Evolutionary conservation across 2,113 vertebrate genomes (phyloP).

Genomic region (Galemys pyrenaicus): DNA sequence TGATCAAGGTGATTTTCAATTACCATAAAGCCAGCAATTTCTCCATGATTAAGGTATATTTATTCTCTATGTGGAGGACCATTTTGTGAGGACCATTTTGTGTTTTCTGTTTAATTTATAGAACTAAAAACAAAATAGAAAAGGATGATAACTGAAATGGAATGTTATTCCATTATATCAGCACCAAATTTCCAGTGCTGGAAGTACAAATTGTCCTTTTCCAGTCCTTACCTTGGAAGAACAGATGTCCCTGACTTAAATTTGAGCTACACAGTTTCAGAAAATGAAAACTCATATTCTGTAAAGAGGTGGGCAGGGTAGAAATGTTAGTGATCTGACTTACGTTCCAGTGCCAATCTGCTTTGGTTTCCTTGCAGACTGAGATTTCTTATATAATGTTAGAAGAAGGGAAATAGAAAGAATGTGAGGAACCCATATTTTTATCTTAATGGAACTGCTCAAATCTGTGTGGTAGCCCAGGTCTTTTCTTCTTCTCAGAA

Average conservation of each 20-base stretch:
- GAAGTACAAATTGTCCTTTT: neutral
- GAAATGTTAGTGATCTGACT: neutral
- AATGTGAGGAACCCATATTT: neutral
- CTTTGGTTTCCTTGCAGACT: neutral
- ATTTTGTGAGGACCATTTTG: neutral
- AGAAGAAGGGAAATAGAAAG: neutral
- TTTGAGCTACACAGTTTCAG: neutral
- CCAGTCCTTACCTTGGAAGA: neutral
- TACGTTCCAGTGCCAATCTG: neutral
- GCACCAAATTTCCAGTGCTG: neutral
- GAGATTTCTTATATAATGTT: neutral
- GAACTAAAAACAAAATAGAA: neutral
- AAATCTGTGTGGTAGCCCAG: neutral
- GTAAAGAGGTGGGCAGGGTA: neutral
- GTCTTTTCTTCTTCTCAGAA: neutral
- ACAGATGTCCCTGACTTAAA: constrained; percentile 1
- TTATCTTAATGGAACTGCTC: neutral
- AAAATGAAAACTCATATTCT: neutral
- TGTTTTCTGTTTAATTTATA: neutral
- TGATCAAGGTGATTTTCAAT: neutral
- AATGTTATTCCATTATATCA: neutral
- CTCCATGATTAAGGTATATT: neutral
- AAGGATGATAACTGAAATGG: neutral
- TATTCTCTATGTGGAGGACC: neutral
- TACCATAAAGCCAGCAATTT: neutral